phyloP scores from a whole-genome alignment of 1,140 invertebrate species.

The Drosophila repleta region DNA sequence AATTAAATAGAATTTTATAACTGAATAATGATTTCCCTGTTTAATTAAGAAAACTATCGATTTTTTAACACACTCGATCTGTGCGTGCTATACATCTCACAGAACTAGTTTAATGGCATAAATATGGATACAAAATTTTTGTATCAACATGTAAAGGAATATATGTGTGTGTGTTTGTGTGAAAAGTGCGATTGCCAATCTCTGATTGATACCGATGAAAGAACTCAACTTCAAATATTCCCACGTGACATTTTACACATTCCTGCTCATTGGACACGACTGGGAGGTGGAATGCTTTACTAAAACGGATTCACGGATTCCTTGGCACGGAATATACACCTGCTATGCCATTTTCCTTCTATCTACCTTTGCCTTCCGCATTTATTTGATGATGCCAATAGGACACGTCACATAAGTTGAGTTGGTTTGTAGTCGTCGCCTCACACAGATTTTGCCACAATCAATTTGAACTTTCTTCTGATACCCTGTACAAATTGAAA shows the following conservation, averaged over 20 bases:
- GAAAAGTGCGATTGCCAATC: conserved; percentile 54
- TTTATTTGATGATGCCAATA: conserved; percentile 69
- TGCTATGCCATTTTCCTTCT: background rate
- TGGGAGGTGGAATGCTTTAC: background rate
- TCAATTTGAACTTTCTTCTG: background rate
- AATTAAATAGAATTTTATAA: too few species aligned
- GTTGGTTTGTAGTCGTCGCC: conserved; percentile 4
- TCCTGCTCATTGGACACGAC: conserved; percentile 44
- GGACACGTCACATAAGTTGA: conserved; percentile 73
- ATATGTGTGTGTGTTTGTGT: background rate
- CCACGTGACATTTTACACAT: conserved; percentile 72
- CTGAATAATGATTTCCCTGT: too few species aligned
- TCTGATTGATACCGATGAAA: conserved; percentile 51
- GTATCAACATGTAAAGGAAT: conserved; percentile 24
- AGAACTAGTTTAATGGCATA: conserved; percentile 6
- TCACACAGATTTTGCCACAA: conserved; percentile 8
- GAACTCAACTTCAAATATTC: conserved; percentile 60
- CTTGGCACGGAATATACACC: conserved; percentile 16
- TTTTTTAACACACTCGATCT: too few species aligned
- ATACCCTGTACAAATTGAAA: background rate
- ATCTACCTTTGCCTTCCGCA: background rate
- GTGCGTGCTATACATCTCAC: too few species aligned
- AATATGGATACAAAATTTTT: background rate
- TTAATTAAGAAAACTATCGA: too few species aligned
- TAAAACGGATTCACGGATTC: conserved; percentile 24